A percentile compares a stretch with the other conserved stretches of the same genome.
Evolutionary conservation across 2,888 invertebrate genomes (phyloP).

Genomic region (Pyralis farinalis): DNA sequence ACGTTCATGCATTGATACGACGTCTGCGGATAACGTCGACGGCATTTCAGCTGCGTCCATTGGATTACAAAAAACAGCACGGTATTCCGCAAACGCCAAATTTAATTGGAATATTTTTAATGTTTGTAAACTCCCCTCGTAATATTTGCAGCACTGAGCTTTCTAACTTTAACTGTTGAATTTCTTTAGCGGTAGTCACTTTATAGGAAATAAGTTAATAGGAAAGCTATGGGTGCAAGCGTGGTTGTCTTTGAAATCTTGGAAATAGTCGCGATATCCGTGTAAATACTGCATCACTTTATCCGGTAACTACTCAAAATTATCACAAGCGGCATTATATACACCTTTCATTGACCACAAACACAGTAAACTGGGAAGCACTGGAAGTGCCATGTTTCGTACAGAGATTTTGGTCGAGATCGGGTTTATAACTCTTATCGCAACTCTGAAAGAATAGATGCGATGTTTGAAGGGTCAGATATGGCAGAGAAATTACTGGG

Average conservation of each 20-base stretch:
- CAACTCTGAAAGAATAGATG: constrained; percentile 62
- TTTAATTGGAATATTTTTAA: constrained; percentile 33
- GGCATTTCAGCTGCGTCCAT: constrained; percentile 20
- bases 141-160: constrained; percentile 61
- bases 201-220: no score
- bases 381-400: constrained; percentile 54
- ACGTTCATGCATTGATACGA: constrained; percentile 42
- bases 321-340: constrained; percentile 66
- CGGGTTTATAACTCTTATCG: constrained; percentile 46
- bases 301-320: constrained; percentile 49
- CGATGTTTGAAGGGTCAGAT: no score
- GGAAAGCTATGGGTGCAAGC: constrained; percentile 47
- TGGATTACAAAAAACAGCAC: constrained; percentile 46
- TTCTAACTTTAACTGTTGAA: constrained; percentile 47
- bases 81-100: constrained; percentile 48
- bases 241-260: constrained; percentile 44
- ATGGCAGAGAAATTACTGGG: no score
- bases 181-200: constrained; percentile 36
- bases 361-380: constrained; percentile 54
- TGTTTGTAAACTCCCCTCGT: constrained; percentile 50
- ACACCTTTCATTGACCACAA: constrained; percentile 57
- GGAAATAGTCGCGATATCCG: constrained; percentile 40
- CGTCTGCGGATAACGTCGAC: constrained; percentile 2
- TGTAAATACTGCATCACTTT: constrained; percentile 48
- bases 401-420: constrained; percentile 45